These are phyloP conservation scores for Calliopsis andreniformis DNA, from an alignment of 1,140 invertebrate genomes.

Conservation along the genomic window DNA sequence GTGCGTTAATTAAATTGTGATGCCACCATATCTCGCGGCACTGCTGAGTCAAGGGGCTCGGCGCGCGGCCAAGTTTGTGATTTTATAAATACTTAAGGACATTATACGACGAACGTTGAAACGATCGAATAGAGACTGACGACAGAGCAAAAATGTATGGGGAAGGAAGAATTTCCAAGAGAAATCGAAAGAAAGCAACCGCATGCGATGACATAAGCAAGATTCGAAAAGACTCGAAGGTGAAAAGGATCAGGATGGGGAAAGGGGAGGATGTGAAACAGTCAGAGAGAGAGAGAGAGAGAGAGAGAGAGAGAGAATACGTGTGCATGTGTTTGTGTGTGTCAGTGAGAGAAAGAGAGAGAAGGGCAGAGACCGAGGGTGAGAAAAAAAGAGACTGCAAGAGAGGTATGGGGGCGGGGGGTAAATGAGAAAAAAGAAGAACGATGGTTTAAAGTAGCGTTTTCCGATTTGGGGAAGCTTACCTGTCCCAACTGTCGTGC, in stretches of 20 bases:
- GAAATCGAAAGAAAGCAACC: too few relatives aligned
- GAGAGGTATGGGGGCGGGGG: not conserved
- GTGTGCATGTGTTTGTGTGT: not conserved
- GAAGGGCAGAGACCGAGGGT: not conserved
- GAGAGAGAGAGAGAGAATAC: not conserved
- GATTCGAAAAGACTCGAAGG: too few relatives aligned
- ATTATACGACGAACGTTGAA: slow-evolving; percentile 66
- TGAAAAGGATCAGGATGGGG: too few relatives aligned
- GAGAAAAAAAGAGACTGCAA: slow-evolving; percentile 8
- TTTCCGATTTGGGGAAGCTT: slow-evolving; percentile 56
- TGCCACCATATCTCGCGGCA: slow-evolving; percentile 82
- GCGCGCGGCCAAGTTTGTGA: slow-evolving; percentile 81
- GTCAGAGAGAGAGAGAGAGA: slow-evolving; percentile 16
- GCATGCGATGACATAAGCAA: too few relatives aligned
- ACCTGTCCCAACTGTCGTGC: slow-evolving; percentile 72
- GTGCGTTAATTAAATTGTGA: slow-evolving; percentile 82
- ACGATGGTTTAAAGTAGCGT: not conserved
- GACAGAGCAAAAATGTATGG: not conserved
- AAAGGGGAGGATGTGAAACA: too few relatives aligned
- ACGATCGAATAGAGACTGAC: not conserved
- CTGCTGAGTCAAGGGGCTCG: slow-evolving; percentile 80
- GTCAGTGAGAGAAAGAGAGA: not conserved
- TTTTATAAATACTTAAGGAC: slow-evolving; percentile 81
- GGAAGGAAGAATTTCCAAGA: too few relatives aligned
- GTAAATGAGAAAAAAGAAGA: not conserved